phyloP scores from a whole-genome alignment of 2,113 vertebrate genomes.

The Macquaria australasica region DNA sequence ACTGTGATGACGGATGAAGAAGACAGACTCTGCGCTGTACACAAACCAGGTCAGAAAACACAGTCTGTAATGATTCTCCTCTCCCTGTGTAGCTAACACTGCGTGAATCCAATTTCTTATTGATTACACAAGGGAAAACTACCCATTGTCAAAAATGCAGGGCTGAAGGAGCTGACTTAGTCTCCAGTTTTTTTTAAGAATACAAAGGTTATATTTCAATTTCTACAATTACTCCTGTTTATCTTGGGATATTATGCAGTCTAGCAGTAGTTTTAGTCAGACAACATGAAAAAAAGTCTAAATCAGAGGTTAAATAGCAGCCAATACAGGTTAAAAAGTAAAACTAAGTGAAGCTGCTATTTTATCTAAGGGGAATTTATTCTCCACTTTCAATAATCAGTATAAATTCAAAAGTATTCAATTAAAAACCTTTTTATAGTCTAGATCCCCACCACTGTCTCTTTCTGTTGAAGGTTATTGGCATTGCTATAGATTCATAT shows the following conservation, averaged over 20 bases:
- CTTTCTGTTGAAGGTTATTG: background rate
- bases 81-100: background rate
- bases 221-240: background rate
- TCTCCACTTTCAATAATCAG: background rate
- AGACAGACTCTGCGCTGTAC: slow-evolving; percentile 88
- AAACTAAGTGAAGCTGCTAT: background rate
- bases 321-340: background rate
- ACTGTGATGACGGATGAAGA: slow-evolving; percentile 93
- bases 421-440: background rate
- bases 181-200: background rate
- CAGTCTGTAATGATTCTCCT: background rate
- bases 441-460: background rate
- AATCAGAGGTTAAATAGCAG: too few relatives aligned
- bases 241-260: background rate
- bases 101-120: background rate
- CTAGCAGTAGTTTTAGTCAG: background rate
- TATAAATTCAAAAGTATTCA: background rate
- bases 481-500: background rate
- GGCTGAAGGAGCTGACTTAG: background rate
- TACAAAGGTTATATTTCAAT: background rate
- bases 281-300: background rate
- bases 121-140: background rate
- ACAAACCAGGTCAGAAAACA: slow-evolving; percentile 91
- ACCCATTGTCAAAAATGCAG: background rate
- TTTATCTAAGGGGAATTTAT: background rate